Conservation (phyloP, 2,797 vertebrate species). For the Enteromius afrohamiltoni region DNA sequence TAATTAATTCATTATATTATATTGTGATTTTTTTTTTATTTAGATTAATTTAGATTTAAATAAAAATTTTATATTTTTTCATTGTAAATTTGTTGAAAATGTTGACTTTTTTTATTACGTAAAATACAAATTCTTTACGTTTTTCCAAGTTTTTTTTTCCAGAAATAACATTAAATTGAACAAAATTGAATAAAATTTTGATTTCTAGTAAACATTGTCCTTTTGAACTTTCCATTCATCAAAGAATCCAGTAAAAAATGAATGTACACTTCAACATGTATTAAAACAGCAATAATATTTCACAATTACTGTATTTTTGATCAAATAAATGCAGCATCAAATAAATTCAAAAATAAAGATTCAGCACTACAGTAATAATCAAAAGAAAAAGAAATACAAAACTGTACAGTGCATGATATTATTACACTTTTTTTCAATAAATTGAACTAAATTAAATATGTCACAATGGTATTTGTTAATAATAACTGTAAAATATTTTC, state of each 20-base stretch:
- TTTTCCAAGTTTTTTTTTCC: background rate
- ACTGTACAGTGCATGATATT: background rate
- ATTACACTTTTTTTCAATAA: background rate
- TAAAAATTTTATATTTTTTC: background rate
- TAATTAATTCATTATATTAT: background rate
- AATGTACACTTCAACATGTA: background rate
- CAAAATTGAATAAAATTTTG: background rate
- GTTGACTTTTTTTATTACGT: background rate
- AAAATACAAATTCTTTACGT: background rate
- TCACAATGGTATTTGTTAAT: background rate
- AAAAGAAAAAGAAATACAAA: background rate
- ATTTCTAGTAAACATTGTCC: background rate
- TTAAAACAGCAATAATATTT: background rate
- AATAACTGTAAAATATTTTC: too few relatives aligned
- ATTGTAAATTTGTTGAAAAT: background rate
- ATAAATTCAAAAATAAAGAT: too few relatives aligned
- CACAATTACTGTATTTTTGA: background rate
- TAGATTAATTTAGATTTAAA: background rate
- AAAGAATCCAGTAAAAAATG: background rate
- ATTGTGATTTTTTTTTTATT: too few relatives aligned
- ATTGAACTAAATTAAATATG: background rate
- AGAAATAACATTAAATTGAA: background rate
- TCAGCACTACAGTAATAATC: background rate
- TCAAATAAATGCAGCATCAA: background rate
- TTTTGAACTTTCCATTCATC: background rate